A percentile compares a stretch with the other conserved stretches of the same genome.
These are phyloP conservation scores for Alligator mississippiensis DNA, from an alignment of 2,113 vertebrate species.

Conservation along the genomic window DNA sequence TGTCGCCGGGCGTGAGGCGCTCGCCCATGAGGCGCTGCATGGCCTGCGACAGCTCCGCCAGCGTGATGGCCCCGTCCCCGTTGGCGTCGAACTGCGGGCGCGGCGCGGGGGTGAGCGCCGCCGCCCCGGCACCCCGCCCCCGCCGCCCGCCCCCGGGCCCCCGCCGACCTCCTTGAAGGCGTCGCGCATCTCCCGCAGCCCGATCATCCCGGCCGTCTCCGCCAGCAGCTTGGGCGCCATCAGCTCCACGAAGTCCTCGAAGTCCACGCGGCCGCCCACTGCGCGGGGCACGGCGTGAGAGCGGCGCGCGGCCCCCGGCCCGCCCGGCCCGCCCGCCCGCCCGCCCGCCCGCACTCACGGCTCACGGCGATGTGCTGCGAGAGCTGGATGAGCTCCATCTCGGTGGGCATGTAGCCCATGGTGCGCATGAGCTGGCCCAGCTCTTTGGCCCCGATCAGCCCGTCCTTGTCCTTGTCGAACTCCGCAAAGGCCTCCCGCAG, in stretches of 20 bases:
- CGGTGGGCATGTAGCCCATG: constrained; percentile 97
- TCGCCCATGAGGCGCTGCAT: constrained; percentile 89
- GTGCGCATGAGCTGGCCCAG: constrained; percentile 94
- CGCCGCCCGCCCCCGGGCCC: no score
- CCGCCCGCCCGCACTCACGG: constrained; percentile 69
- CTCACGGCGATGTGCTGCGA: constrained; percentile 91
- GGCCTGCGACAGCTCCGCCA: constrained; percentile 86
- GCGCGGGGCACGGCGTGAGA: no score
- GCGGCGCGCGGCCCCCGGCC: no score
- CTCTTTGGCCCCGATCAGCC: constrained; percentile 92
- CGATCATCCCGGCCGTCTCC: constrained; percentile 95
- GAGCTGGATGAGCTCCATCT: constrained; percentile 96
- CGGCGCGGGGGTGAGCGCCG: no score
- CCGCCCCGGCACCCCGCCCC: no score
- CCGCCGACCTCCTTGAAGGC: no score
- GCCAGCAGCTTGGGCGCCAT: constrained; percentile 87
- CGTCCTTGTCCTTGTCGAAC: constrained; percentile 93
- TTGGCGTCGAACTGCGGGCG: constrained; percentile 87
- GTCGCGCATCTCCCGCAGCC: constrained; percentile 91
- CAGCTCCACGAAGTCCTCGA: constrained; percentile 83
- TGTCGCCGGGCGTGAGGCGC: constrained; percentile 87
- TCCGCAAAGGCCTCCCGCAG: constrained; percentile 92
- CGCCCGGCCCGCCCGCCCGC: no score
- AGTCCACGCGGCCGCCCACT: constrained; percentile 82
- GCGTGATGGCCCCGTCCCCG: constrained; percentile 89